phyloP scores from a whole-genome alignment of 2,797 vertebrate genomes.

The Chaetophractus vellerosus region DNA sequence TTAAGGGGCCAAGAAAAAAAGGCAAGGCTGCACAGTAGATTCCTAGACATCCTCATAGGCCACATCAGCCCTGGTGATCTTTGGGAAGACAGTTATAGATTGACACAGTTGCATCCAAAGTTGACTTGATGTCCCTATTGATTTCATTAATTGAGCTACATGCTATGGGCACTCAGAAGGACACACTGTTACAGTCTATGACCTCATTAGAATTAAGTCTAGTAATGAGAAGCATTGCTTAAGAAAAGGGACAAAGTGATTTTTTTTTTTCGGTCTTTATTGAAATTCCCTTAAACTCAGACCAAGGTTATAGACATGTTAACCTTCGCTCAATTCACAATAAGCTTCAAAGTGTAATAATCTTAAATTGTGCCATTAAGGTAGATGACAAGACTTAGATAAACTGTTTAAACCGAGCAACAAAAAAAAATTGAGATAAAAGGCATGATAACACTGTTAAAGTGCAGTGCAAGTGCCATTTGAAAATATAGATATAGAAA shows the following conservation, averaged over 20 bases:
- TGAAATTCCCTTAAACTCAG: constrained; percentile 65
- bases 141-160: not conserved
- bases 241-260: constrained; percentile 36
- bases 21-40: not conserved
- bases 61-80: not conserved
- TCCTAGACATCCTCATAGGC: not conserved
- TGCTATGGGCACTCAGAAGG: not conserved
- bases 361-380: constrained; percentile 73
- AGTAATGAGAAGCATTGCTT: not conserved
- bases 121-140: not conserved
- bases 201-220: constrained; percentile 45
- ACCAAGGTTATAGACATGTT: constrained; percentile 21
- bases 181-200: not conserved
- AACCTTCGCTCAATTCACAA: constrained; percentile 69
- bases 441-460: not conserved
- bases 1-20: not conserved
- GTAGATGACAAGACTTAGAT: constrained; percentile 51
- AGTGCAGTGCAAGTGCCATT: constrained; percentile 65
- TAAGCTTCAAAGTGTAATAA: constrained; percentile 72
- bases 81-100: not conserved
- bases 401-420: constrained; percentile 58
- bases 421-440: constrained; percentile 66
- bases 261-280: constrained; percentile 59
- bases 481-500: constrained; percentile 73
- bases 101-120: not conserved